Base-by-base conservation (phyloP, 64 coral and sea anemone genomes). In the Pocillopora damicornis region DNA sequence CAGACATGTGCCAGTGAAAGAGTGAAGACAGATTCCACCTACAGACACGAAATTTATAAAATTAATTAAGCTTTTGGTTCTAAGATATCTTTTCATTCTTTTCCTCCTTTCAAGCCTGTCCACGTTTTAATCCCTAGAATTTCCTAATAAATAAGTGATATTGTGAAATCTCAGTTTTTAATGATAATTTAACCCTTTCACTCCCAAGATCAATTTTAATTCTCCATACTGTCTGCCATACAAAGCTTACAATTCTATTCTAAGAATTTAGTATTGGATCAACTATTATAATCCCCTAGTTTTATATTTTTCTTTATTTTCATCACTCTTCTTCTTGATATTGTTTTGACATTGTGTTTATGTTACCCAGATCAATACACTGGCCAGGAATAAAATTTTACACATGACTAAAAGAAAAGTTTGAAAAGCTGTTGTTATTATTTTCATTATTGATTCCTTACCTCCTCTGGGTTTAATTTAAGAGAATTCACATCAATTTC, bases 11-110 rank as follows among this genome's bases (percentile, higher is more conserved):
- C 79, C 76, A 98, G 57, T 1, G 90, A 22, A 26, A 94, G 26
- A 61, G 90, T 84, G 65, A 98, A 98, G 42, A 90, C 96, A 61
- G 92, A 93, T 34, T 75, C 79, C 34, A 98, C 96, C 96, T 98
- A 80, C 3, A 86, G 2, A 37, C 10, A 76, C 25, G 73, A 5
- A 71, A 9, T n/a, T 20, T 7, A 71, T 8, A n/a, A n/a, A 22
- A 22, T 9, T 25, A 71, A 25, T 11, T 71, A 10, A 71, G 22
- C 22, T 18, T 8, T 7, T 71, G 67, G 25, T 23, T 11, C n/a
- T 71, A 23, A 71, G 22, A 71, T 1, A 2, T 51, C 42, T 4
- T 51, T 51, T 51, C 42, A 51, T 51, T 51, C 7, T 51, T 51
- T 51, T 51, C 1, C 42, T 51, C 42, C 42, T 51, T 51, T 51